Evolutionary conservation across 2,113 vertebrate species (phyloP).

Genomic region (Crotalus viridis): DNA sequence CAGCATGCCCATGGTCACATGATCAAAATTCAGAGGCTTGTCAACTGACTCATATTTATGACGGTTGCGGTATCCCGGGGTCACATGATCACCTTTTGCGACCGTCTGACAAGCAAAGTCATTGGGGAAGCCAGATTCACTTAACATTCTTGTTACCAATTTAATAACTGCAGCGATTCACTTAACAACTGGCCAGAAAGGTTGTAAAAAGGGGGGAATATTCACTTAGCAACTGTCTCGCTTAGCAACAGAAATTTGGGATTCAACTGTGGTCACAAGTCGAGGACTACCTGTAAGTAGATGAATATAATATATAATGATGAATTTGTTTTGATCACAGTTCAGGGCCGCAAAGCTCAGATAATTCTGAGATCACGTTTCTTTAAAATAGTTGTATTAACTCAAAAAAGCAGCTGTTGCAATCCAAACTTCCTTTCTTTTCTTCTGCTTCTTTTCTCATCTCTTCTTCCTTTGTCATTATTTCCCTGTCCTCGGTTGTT

Average conservation of each 20-base stretch:
- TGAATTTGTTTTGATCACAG: neutral
- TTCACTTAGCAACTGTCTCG: neutral
- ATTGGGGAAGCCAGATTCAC: neutral
- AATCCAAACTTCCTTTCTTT: neutral
- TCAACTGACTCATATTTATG: neutral
- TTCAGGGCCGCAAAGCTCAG: neutral
- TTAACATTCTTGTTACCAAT: neutral
- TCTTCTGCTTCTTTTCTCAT: neutral
- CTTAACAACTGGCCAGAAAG: neutral
- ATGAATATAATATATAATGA: neutral
- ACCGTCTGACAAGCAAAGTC: neutral
- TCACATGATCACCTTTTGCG: neutral
- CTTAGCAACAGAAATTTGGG: neutral
- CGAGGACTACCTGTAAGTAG: neutral
- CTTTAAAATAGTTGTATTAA: neutral
- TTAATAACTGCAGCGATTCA: neutral
- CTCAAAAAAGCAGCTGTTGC: neutral
- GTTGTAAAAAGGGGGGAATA: neutral
- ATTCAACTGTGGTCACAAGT: neutral
- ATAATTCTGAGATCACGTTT: neutral
- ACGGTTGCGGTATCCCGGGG: neutral
- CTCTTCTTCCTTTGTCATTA: neutral
- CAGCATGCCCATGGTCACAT: neutral
- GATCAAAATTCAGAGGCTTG: neutral
- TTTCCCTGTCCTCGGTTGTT: neutral